Base-by-base conservation (phyloP, 2,113 vertebrate species). In the Mirza zaza region DNA sequence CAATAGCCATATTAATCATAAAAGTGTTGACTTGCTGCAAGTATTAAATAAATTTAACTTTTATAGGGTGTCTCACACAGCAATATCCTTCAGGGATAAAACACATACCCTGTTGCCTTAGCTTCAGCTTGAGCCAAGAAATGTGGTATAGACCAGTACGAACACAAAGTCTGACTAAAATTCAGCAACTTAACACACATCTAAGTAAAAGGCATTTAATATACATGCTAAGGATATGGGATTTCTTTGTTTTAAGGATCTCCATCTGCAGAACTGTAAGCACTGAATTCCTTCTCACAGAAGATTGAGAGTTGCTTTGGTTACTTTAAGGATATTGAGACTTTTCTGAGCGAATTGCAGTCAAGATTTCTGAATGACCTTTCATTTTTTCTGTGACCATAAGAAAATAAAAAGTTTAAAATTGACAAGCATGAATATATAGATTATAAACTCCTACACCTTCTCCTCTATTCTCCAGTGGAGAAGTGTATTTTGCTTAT, bases 1-100 rank as follows among this genome's bases (percentile, higher is more conserved):
- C 96, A 97, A 97, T 91, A 97, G 92, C 42, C 87, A 90, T 90
- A 96, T 95, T 97, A 96, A 97, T 97, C 95, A 97, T 97, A 92
- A 97, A 95, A 96, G 84, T 92, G 97, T 97, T 97, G 94, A 97
- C 84, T 97, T 95, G 92, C 84, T 97, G 55, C 42, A 97, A 96
- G 89, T 94, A 86, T 95, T 98, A 96, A 96, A 98, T 97, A 97
- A 97, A 96, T 97, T 96, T 96, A 94, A 94, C 91, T 97, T 97
- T 97, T 97, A 98, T 88, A 87, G 93, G 61, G 23, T 92, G 80
- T 90, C 95, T 97, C 77, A 81, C 68, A 57, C 36, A 83, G 90
- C 87, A 94, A 95, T 91, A 96, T 87, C 67, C 90, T 92, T 96
- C 34, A 92, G 73, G 84, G 79, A 95, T 96, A 98, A 94, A 97